Base-by-base conservation (phyloP, 2,113 vertebrate species). In the Machaerirhynchus nigripectus region DNA sequence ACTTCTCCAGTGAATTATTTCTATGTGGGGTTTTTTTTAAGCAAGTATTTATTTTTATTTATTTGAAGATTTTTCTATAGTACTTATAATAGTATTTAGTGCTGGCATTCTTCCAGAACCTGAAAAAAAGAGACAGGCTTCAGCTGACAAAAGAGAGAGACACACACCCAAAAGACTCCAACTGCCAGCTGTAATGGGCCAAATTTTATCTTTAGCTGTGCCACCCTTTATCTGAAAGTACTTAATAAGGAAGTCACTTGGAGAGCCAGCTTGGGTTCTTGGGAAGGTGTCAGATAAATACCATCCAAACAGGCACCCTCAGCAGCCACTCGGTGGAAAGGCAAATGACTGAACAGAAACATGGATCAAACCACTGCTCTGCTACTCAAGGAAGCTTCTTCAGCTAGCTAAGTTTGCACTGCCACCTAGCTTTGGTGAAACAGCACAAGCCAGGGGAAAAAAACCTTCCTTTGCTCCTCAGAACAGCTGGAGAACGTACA, bases 1-100 rank as follows among this genome's bases (percentile, higher is more conserved):
- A 89, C 52, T 81, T 87, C 73, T 92, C 69, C 81, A 96, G 17
- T 37, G 15, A 86, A 78, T 31, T 60, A 60, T 24, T 84, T 84
- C 22, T 85, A 11, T 63, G 47, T n/a, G 57, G 50, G 21, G 0
- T 1, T 35, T 80, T 89, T 87, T 85, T 19, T 27, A 77, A 91
- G 64, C 71, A 93, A 86, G 40, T 96, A 96, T 97, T 97, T 97
- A 94, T 96, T 96, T 94, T 87, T 94, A 96, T 97, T 97, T 97
- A 96, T 96, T 97, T 96, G 68, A 86, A 94, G 64, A 94, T 59
- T 90, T 86, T 93, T 96, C 70, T 91, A 27, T 93, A 83, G 46
- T 90, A 73, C 59, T 88, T 88, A 26, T 67, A 59, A 20, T 70
- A 94, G 46, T 39, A 76, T 68, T 79, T 91, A 93, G 67, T 69